Percentiles rank a stretch among this genome's conserved stretches.
Evolutionary conservation across 2,113 vertebrate species (phyloP).

Genomic region (Myotis yumanensis): DNA sequence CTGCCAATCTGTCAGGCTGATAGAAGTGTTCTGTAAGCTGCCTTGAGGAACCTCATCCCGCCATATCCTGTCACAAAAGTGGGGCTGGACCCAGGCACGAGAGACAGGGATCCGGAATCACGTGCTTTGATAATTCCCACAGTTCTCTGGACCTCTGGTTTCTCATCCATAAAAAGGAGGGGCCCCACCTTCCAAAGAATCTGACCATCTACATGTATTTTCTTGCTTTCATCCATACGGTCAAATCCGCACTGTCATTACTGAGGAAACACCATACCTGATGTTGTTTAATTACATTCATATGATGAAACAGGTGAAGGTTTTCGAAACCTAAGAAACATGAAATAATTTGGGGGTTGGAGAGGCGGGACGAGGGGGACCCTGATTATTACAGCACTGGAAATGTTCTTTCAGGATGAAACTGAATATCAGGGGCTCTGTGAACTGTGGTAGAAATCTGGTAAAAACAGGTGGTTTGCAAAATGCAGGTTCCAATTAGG

Average conservation of each 20-base stretch:
- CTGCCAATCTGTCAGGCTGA: neutral
- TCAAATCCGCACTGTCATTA: neutral
- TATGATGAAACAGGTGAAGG: neutral
- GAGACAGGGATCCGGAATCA: neutral
- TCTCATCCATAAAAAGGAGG: neutral
- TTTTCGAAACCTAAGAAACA: conserved; percentile 35
- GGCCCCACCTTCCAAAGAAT: neutral
- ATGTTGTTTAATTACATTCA: neutral
- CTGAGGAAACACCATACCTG: neutral
- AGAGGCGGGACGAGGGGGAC: no score
- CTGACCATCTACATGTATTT: accelerated
- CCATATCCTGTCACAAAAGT: accelerated
- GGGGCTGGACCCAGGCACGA: neutral
- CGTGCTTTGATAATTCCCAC: accelerated
- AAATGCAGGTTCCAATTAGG: neutral
- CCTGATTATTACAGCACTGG: neutral
- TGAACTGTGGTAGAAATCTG: neutral
- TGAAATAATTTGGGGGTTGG: neutral
- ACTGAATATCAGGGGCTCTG: neutral
- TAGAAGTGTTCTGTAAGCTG: accelerated
- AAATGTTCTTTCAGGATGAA: neutral
- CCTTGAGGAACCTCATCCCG: neutral
- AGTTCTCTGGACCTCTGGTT: neutral
- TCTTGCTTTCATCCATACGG: neutral
- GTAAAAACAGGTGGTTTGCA: neutral